Conservation (phyloP, 2,797 vertebrate genomes). For the Telmatherina bonti region DNA sequence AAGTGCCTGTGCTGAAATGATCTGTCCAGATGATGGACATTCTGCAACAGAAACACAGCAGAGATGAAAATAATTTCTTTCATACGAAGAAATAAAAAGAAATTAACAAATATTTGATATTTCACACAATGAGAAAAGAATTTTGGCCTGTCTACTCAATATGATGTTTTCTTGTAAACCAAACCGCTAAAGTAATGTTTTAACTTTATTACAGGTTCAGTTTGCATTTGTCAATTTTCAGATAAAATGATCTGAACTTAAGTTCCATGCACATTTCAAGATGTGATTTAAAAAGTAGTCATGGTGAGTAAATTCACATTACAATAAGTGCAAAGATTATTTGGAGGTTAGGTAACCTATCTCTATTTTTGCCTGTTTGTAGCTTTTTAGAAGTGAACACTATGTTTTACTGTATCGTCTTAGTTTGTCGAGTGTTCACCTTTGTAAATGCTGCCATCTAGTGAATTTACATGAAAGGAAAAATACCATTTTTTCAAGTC, state of each 20-base stretch:
- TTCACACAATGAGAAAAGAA: background rate
- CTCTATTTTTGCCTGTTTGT: background rate
- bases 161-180: background rate
- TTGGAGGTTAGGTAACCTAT: background rate
- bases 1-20: background rate
- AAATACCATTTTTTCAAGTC: too few relatives aligned
- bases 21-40: background rate
- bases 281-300: background rate
- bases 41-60: slow-evolving; percentile 12
- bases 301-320: background rate
- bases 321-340: background rate
- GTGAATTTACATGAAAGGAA: slow-evolving; percentile 19
- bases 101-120: background rate
- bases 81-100: background rate
- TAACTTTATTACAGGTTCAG: background rate
- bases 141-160: background rate
- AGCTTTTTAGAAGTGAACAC: background rate
- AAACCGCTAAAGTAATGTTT: background rate
- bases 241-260: background rate
- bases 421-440: background rate
- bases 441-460: slow-evolving; percentile 76
- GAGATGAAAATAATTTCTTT: slow-evolving; percentile 6
- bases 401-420: background rate
- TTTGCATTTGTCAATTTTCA: background rate
- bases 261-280: background rate